Conservation (phyloP, 2,888 invertebrate species). For the Sicus ferrugineus region DNA sequence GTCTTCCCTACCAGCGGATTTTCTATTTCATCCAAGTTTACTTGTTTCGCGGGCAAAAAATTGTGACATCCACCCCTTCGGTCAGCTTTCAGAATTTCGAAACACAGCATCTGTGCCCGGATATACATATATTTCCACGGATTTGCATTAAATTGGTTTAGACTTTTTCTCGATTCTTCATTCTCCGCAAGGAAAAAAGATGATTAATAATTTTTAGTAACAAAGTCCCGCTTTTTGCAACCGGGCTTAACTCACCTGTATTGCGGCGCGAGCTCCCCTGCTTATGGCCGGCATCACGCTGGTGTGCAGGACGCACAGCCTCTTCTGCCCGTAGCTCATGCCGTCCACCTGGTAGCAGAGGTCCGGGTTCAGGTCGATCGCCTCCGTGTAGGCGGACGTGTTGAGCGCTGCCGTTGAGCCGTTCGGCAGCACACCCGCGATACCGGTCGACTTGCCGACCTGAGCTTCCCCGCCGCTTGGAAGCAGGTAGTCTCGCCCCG, state of each 20-base stretch:
- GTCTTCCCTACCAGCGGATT: too few relatives aligned
- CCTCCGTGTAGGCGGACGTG: slow-evolving; percentile 56
- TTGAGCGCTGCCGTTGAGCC: slow-evolving; percentile 48
- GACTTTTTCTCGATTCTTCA: not conserved
- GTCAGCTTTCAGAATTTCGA: too few relatives aligned
- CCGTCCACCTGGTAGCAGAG: slow-evolving; percentile 61
- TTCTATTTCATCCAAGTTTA: too few relatives aligned
- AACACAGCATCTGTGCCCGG: too few relatives aligned
- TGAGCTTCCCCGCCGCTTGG: slow-evolving; percentile 36
- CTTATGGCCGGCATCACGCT: slow-evolving; percentile 65
- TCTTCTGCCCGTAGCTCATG: slow-evolving; percentile 61
- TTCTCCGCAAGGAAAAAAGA: not conserved
- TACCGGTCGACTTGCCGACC: not conserved
- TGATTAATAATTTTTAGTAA: too few relatives aligned
- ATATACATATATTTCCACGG: not conserved
- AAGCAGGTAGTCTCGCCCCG: slow-evolving; percentile 55
- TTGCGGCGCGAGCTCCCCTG: slow-evolving; percentile 63
- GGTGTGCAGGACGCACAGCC: slow-evolving; percentile 61
- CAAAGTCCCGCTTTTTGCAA: too few relatives aligned
- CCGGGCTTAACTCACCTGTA: slow-evolving; percentile 55
- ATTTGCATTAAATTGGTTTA: not conserved
- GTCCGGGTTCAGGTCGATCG: slow-evolving; percentile 62
- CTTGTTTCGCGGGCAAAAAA: too few relatives aligned
- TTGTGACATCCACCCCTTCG: too few relatives aligned
- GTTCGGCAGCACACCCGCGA: slow-evolving; percentile 46